phyloP scores from a whole-genome alignment of 2,888 invertebrate species.

The Liodrosophila aerea region DNA sequence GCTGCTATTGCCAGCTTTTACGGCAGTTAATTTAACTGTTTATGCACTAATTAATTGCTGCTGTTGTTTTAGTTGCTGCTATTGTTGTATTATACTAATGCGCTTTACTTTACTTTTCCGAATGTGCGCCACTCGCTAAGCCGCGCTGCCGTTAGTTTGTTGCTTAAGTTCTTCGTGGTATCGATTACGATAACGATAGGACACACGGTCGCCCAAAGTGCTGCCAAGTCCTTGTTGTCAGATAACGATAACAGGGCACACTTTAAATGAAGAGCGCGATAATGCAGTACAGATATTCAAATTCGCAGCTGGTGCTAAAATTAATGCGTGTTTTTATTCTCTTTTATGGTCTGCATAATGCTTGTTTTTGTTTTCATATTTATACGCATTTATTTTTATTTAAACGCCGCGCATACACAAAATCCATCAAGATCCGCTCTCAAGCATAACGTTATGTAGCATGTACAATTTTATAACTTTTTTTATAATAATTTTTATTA shows the following conservation, averaged over 20 bases:
- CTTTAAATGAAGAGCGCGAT: conserved; percentile 2
- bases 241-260: conserved; percentile 4
- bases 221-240: conserved; percentile 6
- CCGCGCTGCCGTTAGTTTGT: conserved; percentile 54
- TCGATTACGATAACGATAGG: conserved; percentile 15
- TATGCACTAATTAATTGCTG: conserved; percentile 81
- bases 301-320: conserved; percentile 6
- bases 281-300: conserved; percentile 8
- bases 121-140: conserved; percentile 13
- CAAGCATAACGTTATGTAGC: conserved; percentile 56
- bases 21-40: conserved; percentile 78
- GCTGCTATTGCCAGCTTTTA: conserved; percentile 49
- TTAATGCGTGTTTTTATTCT: conserved; percentile 13
- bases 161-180: conserved; percentile 70
- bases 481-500: conserved; percentile 11
- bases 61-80: conserved; percentile 11
- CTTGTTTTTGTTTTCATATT: conserved; percentile 56
- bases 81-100: too few species aligned
- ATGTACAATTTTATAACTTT: conserved; percentile 41
- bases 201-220: conserved; percentile 11
- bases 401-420: conserved; percentile 38
- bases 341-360: conserved; percentile 33
- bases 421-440: conserved; percentile 45
- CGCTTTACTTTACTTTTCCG: conserved; percentile 20
- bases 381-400: conserved; percentile 69